phyloP scores from a whole-genome alignment of 2,888 invertebrate species.

The Cataglyphis albicans region DNA sequence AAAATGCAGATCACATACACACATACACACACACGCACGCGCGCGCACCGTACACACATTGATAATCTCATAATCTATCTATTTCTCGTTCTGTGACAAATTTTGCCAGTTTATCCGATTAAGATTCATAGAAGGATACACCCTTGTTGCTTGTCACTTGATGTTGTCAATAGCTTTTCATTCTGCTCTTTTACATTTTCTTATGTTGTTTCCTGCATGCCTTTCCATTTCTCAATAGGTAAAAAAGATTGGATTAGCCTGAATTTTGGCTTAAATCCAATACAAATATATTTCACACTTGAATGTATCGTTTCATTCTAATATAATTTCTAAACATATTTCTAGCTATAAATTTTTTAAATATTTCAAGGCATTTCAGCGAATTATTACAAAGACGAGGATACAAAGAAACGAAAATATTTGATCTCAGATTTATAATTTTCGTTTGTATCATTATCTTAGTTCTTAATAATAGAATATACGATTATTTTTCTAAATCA shows the following conservation, averaged over 20 bases:
- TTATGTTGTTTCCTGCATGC: not conserved
- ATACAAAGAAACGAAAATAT: not conserved
- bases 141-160: conserved; percentile 44
- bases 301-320: conserved; percentile 4
- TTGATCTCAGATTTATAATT: not conserved
- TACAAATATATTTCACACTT: not conserved
- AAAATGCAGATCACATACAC: conserved; percentile 6
- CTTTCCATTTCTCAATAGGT: conserved; percentile 9
- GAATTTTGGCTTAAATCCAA: not conserved
- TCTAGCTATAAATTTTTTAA: not conserved
- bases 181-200: not conserved
- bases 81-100: conserved; percentile 80
- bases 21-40: too few relatives aligned
- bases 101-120: conserved; percentile 83
- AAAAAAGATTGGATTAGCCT: not conserved
- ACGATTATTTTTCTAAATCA: not conserved
- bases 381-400: not conserved
- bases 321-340: not conserved
- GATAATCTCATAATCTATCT: conserved; percentile 1
- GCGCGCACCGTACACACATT: not conserved
- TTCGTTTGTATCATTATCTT: not conserved
- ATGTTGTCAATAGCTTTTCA: conserved; percentile 58
- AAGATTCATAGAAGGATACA: conserved; percentile 75
- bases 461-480: not conserved
- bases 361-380: not conserved